These are phyloP conservation scores for Caenorhabditis angaria DNA, from an alignment of 2,888 invertebrate genomes.

Conservation along the genomic window DNA sequence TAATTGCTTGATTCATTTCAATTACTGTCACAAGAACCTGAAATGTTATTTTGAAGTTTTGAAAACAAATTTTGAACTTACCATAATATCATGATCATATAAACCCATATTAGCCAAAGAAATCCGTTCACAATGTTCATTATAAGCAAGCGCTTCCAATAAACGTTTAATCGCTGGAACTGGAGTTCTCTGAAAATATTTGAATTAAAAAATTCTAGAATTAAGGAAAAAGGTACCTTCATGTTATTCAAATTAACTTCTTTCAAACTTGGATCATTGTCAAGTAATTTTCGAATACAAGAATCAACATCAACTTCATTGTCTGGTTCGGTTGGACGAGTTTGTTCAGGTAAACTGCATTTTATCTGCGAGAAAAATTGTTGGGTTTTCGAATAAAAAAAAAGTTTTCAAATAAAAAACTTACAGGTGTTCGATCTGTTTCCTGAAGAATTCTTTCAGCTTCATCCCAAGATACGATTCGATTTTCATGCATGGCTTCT, in stretches of 20 bases:
- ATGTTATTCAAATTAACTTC: conserved; percentile 99
- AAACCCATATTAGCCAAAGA: conserved; percentile 92
- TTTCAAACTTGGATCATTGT: conserved; percentile 84
- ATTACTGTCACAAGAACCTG: conserved; percentile 78
- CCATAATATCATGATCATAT: conserved; percentile 84
- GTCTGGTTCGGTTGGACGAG: conserved; percentile 82
- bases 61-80: conserved; percentile 61
- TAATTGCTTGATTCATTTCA: conserved; percentile 73
- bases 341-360: conserved; percentile 67
- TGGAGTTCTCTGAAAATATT: conserved; percentile 66
- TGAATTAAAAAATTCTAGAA: neutral
- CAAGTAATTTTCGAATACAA: conserved; percentile 62
- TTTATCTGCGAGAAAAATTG: conserved; percentile 53
- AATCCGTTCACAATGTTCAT: conserved; percentile 89
- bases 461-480: conserved; percentile 71
- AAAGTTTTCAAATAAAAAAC: conserved; percentile 6
- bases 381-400: neutral
- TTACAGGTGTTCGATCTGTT: conserved; percentile 49
- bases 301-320: conserved; percentile 94
- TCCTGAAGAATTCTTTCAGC: conserved; percentile 66
- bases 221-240: conserved; percentile 77
- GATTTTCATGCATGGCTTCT: conserved; percentile 71
- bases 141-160: conserved; percentile 86
- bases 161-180: conserved; percentile 80
- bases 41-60: too few species aligned